Evolutionary conservation across 2,888 invertebrate genomes (phyloP).

Genomic region (Petrolisthes cinctipes): DNA sequence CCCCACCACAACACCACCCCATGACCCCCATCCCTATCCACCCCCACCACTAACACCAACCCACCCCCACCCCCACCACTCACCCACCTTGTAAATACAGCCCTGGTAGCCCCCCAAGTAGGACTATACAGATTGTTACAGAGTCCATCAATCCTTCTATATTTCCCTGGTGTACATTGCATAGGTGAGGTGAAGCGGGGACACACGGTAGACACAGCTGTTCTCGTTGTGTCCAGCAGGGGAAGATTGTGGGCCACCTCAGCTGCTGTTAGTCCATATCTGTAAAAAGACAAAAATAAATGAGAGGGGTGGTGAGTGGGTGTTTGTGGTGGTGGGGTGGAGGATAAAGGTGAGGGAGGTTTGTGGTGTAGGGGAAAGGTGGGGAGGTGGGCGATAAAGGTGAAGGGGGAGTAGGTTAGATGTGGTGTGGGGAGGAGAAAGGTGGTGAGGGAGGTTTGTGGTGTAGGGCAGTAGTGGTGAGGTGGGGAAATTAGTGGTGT

Average conservation of each 20-base stretch:
- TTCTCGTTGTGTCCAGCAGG: conserved; percentile 69
- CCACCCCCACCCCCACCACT: conserved; percentile 62
- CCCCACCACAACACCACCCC: background rate
- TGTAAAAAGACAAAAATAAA: conserved; percentile 65
- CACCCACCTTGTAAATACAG: conserved; percentile 67
- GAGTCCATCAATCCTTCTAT: conserved; percentile 69
- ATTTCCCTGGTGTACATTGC: conserved; percentile 68
- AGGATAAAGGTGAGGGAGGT: no score
- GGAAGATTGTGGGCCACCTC: conserved; percentile 69
- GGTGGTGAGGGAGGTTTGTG: no score
- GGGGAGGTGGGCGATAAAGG: no score
- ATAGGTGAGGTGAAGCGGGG: conserved; percentile 68
- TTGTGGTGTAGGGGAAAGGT: no score
- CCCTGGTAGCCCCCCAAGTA: conserved; percentile 70
- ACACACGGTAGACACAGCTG: conserved; percentile 69
- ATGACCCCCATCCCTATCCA: background rate
- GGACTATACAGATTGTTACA: conserved; percentile 72
- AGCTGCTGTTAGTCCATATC: conserved; percentile 69
- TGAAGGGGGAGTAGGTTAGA: no score
- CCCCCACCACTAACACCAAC: background rate
- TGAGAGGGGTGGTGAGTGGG: no score
- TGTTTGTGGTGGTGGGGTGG: no score
- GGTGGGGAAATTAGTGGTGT: no score
- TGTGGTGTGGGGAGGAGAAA: no score
- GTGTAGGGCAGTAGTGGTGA: no score